Percentiles rank a stretch among this genome's conserved stretches.
Evolutionary conservation across 2,888 invertebrate genomes (phyloP).

Genomic region (Epirrhoe tristata): DNA sequence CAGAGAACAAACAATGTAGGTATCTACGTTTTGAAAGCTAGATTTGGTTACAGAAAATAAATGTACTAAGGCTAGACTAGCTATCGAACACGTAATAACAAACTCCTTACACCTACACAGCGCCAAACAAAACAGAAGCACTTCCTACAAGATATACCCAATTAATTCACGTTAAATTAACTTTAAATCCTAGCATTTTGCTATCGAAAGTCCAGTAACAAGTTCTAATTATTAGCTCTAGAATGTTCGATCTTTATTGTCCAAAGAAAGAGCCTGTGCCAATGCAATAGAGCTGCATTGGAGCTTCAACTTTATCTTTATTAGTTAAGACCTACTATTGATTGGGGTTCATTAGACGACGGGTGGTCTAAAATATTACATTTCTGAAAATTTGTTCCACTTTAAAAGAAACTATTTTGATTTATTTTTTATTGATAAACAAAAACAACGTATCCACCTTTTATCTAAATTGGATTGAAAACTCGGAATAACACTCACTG

Average conservation of each 20-base stretch:
- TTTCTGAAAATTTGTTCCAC: no score
- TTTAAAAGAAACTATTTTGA: no score
- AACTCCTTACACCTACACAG: conserved; percentile 32
- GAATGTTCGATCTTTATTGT: conserved; percentile 83
- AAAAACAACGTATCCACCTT: no score
- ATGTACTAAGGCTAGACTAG: neutral
- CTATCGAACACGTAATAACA: conserved; percentile 21
- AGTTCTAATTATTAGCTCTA: conserved; percentile 78
- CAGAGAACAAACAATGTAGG: no score
- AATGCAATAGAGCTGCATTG: neutral
- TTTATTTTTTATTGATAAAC: no score
- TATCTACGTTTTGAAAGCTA: neutral
- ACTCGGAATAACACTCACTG: no score
- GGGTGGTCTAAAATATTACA: neutral
- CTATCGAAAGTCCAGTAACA: conserved; percentile 69
- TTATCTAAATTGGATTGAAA: no score
- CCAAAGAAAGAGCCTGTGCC: conserved; percentile 48
- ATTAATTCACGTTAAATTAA: conserved; percentile 77
- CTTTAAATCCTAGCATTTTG: conserved; percentile 60
- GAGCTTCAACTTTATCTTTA: conserved; percentile 1
- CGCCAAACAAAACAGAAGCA: conserved; percentile 35
- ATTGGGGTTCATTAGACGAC: neutral
- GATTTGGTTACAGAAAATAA: neutral
- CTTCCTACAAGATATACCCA: conserved; percentile 73
- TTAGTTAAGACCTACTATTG: neutral